Percentiles rank a stretch among this genome's conserved stretches.
Evolutionary conservation across 2,888 invertebrate species (phyloP).

Genomic region (Megamerina dolium): DNA sequence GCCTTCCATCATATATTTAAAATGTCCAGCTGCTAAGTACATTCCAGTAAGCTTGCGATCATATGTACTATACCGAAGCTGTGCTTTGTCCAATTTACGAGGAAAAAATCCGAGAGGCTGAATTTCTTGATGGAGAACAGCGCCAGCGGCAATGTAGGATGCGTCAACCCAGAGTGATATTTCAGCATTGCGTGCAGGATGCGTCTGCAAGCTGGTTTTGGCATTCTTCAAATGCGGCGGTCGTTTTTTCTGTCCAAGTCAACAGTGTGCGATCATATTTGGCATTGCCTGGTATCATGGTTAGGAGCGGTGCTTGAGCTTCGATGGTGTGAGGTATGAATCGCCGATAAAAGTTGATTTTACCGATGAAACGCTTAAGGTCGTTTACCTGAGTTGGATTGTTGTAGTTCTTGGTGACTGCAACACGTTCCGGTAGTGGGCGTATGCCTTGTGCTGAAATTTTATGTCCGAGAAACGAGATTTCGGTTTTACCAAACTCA

Average conservation of each 20-base stretch:
- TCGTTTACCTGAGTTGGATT: conserved; percentile 29
- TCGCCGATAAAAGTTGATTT: conserved; percentile 38
- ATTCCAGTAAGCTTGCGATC: conserved; percentile 40
- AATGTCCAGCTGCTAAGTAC: conserved; percentile 32
- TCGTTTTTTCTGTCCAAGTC: too few relatives aligned
- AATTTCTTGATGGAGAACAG: conserved; percentile 9
- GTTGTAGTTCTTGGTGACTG: too few relatives aligned
- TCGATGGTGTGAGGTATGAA: conserved; percentile 26
- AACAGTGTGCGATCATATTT: too few relatives aligned
- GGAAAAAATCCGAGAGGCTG: too few relatives aligned
- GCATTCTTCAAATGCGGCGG: too few relatives aligned
- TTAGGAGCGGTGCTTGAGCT: too few relatives aligned
- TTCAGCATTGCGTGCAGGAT: too few relatives aligned
- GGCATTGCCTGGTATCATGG: conserved; percentile 2
- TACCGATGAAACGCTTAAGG: conserved; percentile 34
- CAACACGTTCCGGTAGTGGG: conserved; percentile 4
- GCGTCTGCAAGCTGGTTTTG: too few relatives aligned
- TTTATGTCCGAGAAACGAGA: conserved; percentile 5
- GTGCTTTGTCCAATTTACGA: too few relatives aligned
- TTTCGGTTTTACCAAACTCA: too few relatives aligned
- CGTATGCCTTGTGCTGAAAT: too few relatives aligned
- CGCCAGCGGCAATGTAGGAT: conserved; percentile 12
- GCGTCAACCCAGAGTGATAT: too few relatives aligned
- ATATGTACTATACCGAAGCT: conserved; percentile 9
- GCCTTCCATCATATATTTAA: conserved; percentile 18